These are phyloP conservation scores for Solenodon paradoxus DNA, from an alignment of 2,113 vertebrate genomes.

Conservation along the genomic window DNA sequence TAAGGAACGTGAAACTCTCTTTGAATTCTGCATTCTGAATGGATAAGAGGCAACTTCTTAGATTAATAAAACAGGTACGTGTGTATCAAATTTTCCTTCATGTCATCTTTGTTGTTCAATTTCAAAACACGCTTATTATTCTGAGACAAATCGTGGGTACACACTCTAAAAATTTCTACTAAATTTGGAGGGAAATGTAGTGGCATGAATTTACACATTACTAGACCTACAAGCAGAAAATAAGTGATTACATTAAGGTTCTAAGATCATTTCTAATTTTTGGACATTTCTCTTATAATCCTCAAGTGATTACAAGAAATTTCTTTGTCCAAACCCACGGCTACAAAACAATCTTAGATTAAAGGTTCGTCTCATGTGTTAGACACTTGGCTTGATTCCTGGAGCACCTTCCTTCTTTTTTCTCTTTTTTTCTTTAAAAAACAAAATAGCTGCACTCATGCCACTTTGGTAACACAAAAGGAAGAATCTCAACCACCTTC, in stretches of 20 bases:
- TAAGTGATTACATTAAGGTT: neutral
- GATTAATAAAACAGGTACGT: neutral
- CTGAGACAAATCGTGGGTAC: neutral
- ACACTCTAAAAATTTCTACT: neutral
- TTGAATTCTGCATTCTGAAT: constrained; percentile 95
- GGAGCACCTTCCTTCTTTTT: neutral
- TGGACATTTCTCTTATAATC: neutral
- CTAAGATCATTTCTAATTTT: neutral
- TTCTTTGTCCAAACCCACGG: neutral
- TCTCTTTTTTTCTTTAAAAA: neutral
- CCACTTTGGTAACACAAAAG: neutral
- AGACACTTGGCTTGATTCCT: neutral
- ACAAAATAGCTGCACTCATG: neutral
- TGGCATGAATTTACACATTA: neutral
- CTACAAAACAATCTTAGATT: neutral
- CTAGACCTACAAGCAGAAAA: neutral
- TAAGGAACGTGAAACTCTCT: constrained; percentile 72
- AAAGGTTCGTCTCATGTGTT: too few species aligned
- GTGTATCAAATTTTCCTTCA: neutral
- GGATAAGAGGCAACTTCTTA: constrained; percentile 82
- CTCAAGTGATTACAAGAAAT: neutral
- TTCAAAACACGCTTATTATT: neutral
- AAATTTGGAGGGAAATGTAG: neutral
- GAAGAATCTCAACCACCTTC: neutral
- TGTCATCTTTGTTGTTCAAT: neutral